phyloP scores from a whole-genome alignment of 2,113 vertebrate genomes.

The Varanus komodoensis region DNA sequence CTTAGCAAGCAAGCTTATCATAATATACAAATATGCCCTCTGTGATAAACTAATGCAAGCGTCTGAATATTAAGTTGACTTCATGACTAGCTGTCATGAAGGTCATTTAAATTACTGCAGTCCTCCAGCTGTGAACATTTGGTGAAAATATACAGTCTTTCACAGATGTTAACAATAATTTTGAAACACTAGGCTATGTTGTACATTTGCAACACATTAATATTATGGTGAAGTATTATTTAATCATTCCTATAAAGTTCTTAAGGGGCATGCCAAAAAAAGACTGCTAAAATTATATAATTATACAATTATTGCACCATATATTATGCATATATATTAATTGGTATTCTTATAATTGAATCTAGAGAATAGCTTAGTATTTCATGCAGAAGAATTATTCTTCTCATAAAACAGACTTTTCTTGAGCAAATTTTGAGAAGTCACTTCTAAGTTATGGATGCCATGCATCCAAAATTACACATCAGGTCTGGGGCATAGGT shows the following conservation, averaged over 20 bases:
- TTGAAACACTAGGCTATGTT: conserved; percentile 21
- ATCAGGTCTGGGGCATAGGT: no score
- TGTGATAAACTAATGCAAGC: neutral
- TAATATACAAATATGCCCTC: neutral
- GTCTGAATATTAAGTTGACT: neutral
- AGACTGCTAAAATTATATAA: conserved; percentile 8
- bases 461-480: neutral
- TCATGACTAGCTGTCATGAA: conserved; percentile 22
- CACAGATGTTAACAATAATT: conserved; percentile 29
- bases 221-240: neutral
- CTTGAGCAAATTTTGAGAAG: conserved; percentile 30
- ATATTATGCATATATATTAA: neutral
- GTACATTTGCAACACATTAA: conserved; percentile 30
- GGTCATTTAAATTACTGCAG: neutral
- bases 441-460: conserved; percentile 34
- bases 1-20: no score
- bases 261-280: neutral
- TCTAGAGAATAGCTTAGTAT: neutral
- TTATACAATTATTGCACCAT: neutral
- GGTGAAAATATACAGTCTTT: conserved; percentile 20
- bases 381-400: conserved; percentile 21
- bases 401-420: conserved; percentile 30
- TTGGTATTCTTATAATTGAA: neutral
- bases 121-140: neutral
- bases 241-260: neutral